A percentile compares a stretch with the other conserved stretches of the same genome.
Conservation (phyloP, 2,113 vertebrate genomes). For the Sitta europaea region DNA sequence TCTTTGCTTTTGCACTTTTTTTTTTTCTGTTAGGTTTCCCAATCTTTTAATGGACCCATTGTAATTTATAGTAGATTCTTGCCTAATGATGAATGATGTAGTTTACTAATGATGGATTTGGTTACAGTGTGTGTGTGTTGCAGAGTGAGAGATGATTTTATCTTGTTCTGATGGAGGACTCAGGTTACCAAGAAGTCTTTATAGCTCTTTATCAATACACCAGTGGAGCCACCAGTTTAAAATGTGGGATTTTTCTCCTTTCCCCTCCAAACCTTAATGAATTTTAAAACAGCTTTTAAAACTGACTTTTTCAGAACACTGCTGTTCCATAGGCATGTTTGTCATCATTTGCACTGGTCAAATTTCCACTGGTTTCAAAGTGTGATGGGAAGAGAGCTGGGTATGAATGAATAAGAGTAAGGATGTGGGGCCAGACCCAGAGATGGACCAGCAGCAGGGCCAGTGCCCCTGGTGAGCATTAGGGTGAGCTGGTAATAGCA, state of each 20-base stretch:
- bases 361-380: background rate
- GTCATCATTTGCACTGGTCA: background rate
- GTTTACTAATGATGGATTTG: constrained; percentile 62
- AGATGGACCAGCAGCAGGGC: background rate
- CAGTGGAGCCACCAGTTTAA: background rate
- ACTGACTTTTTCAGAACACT: background rate
- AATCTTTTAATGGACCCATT: constrained; percentile 28
- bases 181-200: constrained; percentile 9
- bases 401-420: background rate
- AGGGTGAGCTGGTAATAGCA: background rate
- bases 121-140: constrained; percentile 52
- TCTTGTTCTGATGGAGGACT: constrained; percentile 24
- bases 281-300: background rate
- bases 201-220: background rate
- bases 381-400: background rate
- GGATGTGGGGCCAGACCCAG: background rate
- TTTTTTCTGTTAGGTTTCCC: background rate
- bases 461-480: background rate
- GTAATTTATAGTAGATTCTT: constrained; percentile 42
- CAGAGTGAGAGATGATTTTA: constrained; percentile 60
- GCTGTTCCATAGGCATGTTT: background rate
- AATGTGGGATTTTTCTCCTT: background rate
- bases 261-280: background rate
- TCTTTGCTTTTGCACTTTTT: background rate
- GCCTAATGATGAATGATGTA: constrained; percentile 52